Conservation (phyloP, 2,113 vertebrate genomes). For the Limanda limanda region DNA sequence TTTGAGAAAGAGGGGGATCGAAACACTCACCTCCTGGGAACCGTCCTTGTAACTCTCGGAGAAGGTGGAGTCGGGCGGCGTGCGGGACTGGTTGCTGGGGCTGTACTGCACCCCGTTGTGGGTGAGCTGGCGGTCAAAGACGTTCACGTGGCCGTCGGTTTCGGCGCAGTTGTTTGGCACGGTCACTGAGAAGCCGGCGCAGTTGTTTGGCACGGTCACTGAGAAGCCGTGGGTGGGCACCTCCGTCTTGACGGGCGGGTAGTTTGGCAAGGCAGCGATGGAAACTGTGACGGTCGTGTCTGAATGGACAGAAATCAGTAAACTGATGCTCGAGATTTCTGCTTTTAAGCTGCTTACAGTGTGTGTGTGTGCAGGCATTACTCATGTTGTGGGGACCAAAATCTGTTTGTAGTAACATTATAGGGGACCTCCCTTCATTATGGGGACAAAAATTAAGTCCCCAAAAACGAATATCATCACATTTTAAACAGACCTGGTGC, state of each 20-base stretch:
- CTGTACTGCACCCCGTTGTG: slow-evolving; percentile 86
- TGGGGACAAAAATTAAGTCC: too few species aligned
- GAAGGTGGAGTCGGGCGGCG: slow-evolving; percentile 94
- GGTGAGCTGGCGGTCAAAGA: slow-evolving; percentile 88
- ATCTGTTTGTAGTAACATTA: too few species aligned
- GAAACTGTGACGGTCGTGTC: slow-evolving; percentile 96
- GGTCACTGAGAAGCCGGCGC: slow-evolving; percentile 88
- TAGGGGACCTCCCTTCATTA: too few species aligned
- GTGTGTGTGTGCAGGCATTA: neutral
- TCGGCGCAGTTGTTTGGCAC: slow-evolving; percentile 88
- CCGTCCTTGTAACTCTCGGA: slow-evolving; percentile 94
- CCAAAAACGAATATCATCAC: too few species aligned
- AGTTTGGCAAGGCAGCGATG: slow-evolving; percentile 89
- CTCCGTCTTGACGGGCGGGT: slow-evolving; percentile 92
- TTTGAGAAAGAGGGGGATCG: slow-evolving; percentile 39
- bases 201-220: slow-evolving; percentile 88
- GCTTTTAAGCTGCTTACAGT: neutral
- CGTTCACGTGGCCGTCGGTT: slow-evolving; percentile 80
- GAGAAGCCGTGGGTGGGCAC: slow-evolving; percentile 88
- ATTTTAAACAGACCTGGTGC: slow-evolving; percentile 79
- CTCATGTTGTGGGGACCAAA: too few species aligned
- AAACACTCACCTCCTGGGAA: slow-evolving; percentile 89
- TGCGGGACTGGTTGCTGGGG: slow-evolving; percentile 89
- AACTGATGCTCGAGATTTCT: slow-evolving; percentile 3
- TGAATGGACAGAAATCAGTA: neutral